Evolutionary conservation across 2,888 invertebrate species (phyloP).

Genomic region (Teinopalpus imperialis): DNA sequence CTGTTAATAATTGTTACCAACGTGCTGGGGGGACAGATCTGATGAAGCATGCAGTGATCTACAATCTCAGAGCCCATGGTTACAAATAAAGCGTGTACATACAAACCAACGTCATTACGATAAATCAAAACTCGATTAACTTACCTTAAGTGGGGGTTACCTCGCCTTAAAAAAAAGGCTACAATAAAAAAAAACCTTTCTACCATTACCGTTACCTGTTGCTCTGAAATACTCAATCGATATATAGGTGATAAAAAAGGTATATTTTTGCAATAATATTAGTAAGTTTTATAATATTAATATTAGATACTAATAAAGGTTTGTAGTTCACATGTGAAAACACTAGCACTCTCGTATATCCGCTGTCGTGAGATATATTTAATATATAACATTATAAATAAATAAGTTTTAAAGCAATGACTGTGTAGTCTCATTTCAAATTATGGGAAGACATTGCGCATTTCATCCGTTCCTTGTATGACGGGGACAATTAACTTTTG

Average conservation of each 20-base stretch:
- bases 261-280: constrained; percentile 67
- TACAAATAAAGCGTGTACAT: constrained; percentile 61
- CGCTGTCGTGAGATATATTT: constrained; percentile 73
- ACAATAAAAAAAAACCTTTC: constrained; percentile 56
- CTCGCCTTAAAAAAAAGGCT: constrained; percentile 71
- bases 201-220: constrained; percentile 72
- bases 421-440: constrained; percentile 67
- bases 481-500: constrained; percentile 67
- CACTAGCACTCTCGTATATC: constrained; percentile 81
- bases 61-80: constrained; percentile 56
- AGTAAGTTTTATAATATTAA: constrained; percentile 77
- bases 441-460: constrained; percentile 83
- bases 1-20: constrained; percentile 32
- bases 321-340: constrained; percentile 81
- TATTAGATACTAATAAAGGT: constrained; percentile 70
- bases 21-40: constrained; percentile 13
- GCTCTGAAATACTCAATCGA: constrained; percentile 68
- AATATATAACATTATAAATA: constrained; percentile 71
- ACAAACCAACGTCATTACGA: constrained; percentile 36
- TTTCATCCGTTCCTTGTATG: constrained; percentile 81
- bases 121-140: constrained; percentile 48
- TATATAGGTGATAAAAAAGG: constrained; percentile 60
- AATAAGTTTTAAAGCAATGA: constrained; percentile 75
- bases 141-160: constrained; percentile 60
- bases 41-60: constrained; percentile 57